A percentile compares a stretch with the other conserved stretches of the same genome.
phyloP scores from a whole-genome alignment of 2,888 invertebrate species.

The Ctena decussata region DNA sequence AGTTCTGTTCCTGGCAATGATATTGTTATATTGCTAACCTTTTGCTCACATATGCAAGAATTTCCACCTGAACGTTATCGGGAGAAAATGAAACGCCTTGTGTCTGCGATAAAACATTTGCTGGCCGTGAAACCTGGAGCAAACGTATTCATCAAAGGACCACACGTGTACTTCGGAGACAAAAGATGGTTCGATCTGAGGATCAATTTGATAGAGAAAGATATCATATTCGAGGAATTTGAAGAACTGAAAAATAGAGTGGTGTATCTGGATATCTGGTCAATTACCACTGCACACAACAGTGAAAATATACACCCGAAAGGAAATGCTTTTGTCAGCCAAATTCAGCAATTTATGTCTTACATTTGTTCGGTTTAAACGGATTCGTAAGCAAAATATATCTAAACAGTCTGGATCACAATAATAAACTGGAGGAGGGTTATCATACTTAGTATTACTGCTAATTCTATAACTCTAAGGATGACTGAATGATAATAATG shows the following conservation, averaged over 20 bases:
- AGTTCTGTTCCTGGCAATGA: too few relatives aligned
- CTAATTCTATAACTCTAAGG: too few relatives aligned
- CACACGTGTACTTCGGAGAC: slow-evolving; percentile 41
- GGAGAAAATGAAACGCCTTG: neutral
- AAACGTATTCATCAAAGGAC: slow-evolving; percentile 47
- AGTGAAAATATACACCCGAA: neutral
- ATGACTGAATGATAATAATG: too few relatives aligned
- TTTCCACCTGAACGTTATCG: slow-evolving; percentile 28
- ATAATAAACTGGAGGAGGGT: too few relatives aligned
- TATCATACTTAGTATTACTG: too few relatives aligned
- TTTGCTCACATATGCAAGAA: slow-evolving; percentile 27
- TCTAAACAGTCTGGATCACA: too few relatives aligned
- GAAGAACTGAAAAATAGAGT: neutral
- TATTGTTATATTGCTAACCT: too few relatives aligned
- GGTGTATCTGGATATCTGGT: neutral
- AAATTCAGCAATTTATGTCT: neutral
- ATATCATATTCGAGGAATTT: neutral
- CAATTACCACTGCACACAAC: neutral
- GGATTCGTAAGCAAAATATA: too few relatives aligned
- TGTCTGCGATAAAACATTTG: slow-evolving; percentile 13
- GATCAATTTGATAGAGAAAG: neutral
- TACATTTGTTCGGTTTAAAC: neutral
- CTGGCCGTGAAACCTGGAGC: slow-evolving; percentile 35
- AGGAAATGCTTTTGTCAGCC: neutral
- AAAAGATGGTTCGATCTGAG: slow-evolving; percentile 44